These are phyloP conservation scores for Aramus guarauna DNA, from an alignment of 2,113 vertebrate genomes.

Conservation along the genomic window DNA sequence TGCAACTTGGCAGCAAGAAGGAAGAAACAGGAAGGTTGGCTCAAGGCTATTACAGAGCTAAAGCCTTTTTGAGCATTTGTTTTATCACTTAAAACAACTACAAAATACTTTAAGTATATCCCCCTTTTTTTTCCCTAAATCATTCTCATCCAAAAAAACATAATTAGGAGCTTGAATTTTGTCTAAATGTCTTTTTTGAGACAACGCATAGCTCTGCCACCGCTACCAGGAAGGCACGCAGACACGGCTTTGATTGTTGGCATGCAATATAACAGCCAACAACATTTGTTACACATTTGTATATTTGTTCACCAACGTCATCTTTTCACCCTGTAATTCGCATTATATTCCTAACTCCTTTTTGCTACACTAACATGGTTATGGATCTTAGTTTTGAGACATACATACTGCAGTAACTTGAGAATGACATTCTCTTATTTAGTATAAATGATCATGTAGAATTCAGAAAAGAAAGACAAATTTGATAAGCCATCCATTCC, in stretches of 20 bases:
- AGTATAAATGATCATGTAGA: background rate
- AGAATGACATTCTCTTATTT: background rate
- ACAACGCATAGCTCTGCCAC: background rate
- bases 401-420: background rate
- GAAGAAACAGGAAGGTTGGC: conserved; percentile 18
- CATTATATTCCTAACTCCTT: background rate
- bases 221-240: background rate
- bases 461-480: background rate
- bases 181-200: background rate
- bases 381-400: background rate
- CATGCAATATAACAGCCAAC: background rate
- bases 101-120: background rate
- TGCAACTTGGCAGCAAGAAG: conserved; percentile 7
- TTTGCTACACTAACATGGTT: background rate
- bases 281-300: background rate
- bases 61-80: background rate
- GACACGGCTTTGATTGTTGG: background rate
- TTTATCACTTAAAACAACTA: background rate
- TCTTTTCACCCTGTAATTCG: background rate
- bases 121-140: background rate
- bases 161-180: background rate
- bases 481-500: background rate
- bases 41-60: background rate
- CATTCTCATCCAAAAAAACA: background rate
- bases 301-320: background rate